Base-by-base conservation (phyloP, 1,140 invertebrate species). In the Ostrea denselamellosa region DNA sequence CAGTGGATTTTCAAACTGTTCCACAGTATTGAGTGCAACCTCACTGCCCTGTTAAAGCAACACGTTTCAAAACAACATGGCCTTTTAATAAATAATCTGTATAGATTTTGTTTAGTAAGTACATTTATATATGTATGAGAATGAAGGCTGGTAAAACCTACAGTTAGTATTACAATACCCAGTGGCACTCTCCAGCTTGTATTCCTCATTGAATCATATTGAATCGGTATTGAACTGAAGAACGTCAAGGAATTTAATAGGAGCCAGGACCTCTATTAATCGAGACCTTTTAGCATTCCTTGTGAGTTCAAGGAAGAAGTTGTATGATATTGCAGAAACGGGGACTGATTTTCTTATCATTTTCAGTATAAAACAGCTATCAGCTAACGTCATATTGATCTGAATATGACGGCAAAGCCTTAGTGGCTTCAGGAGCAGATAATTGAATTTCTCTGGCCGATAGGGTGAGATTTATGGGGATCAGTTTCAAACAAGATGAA, bases 401-500 rank as follows among this genome's bases (percentile, higher is more conserved):
- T 25, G 68, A 4, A 8, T 28, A 34, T 12, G 25, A 77, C 28
- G 25, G 25, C 14, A 25, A 9, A 77, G 68, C 68, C 28, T 25
- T 34, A 9, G 12, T 28, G 68, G 68, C 68, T 12, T 34, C 68
- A 9, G 25, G 22, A 34, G 25, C 68, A 77, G 68, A 77, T 77
- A 77, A 77, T 77, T 77, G 68, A 77, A 77, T 77, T 77, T 34
- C 68, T 77, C 25, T 77, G 68, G 28, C 68, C 68, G 68, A 77
- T 34, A 25, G 68, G 28, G 68, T 25, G 9, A 77, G 68, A 77
- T 77, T 77, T 77, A 77, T 14, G 68, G 12, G 68, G 68, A 77
- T 77, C 68, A 77, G 68, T 77, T 77, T 77, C 68, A 77, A 77
- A 77, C 68, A 77, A 77, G 68, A 77, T 77, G 68, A 77, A 77